Percentiles rank a stretch among this genome's conserved stretches.
Evolutionary conservation across 2,888 invertebrate genomes (phyloP).

Genomic region (Cantharis rustica): DNA sequence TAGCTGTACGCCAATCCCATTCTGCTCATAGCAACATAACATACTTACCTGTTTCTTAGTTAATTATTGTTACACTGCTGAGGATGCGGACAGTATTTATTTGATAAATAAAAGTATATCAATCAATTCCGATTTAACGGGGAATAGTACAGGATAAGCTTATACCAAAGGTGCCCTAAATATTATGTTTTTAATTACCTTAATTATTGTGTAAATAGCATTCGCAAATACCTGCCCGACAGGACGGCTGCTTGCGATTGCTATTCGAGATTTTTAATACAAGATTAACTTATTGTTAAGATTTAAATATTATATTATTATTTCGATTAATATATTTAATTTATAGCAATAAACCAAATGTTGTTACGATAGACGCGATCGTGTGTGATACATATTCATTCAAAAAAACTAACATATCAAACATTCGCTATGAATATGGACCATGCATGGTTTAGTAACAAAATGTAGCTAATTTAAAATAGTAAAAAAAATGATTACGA

Average conservation of each 20-base stretch:
- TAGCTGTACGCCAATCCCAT: slow-evolving; percentile 33
- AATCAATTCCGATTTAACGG: slow-evolving; percentile 29
- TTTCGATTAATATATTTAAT: slow-evolving; percentile 41
- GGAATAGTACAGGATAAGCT: slow-evolving; percentile 60
- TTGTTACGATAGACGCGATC: not conserved
- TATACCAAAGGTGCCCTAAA: slow-evolving; percentile 88
- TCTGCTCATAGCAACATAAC: slow-evolving; percentile 26
- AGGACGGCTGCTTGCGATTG: slow-evolving; percentile 17
- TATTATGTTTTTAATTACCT: slow-evolving; percentile 58
- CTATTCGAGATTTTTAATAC: slow-evolving; percentile 24
- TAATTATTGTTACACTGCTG: slow-evolving; percentile 53
- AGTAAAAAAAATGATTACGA: not conserved
- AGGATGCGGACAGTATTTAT: slow-evolving; percentile 49
- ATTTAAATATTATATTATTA: slow-evolving; percentile 36
- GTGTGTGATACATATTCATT: not conserved
- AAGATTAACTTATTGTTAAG: slow-evolving; percentile 38
- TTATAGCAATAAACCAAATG: slow-evolving; percentile 56
- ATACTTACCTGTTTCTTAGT: slow-evolving; percentile 46
- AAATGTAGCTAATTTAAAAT: not conserved
- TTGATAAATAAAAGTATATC: slow-evolving; percentile 51
- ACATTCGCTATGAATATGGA: not conserved
- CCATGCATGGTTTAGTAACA: not conserved
- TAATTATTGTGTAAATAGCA: slow-evolving; percentile 20
- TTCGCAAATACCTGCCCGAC: slow-evolving; percentile 7
- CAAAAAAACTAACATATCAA: slow-evolving; percentile 5